Evolutionary conservation across 2,888 invertebrate genomes (phyloP).

Genomic region (Tachina grossa): DNA sequence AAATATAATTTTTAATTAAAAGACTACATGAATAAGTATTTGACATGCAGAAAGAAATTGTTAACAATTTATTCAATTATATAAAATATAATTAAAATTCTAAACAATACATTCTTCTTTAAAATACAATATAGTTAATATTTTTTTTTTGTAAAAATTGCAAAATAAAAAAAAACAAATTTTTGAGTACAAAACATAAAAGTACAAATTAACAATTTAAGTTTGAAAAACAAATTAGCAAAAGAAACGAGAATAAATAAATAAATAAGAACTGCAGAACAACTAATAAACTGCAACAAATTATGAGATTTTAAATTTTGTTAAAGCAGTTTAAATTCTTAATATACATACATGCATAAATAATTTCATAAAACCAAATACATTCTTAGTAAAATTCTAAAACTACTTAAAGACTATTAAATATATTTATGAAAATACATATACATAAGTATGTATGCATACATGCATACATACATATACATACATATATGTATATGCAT

Average conservation of each 20-base stretch:
- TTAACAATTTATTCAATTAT: slow-evolving; percentile 55
- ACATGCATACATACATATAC: no score
- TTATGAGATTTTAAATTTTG: slow-evolving; percentile 48
- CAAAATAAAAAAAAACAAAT: slow-evolving; percentile 58
- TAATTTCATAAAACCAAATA: slow-evolving; percentile 50
- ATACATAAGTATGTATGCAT: no score
- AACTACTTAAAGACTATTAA: slow-evolving; percentile 68
- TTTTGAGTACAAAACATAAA: slow-evolving; percentile 79
- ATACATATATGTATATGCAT: slow-evolving; percentile 30
- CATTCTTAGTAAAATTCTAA: slow-evolving; percentile 69
- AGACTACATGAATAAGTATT: slow-evolving; percentile 27
- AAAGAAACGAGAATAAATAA: slow-evolving; percentile 21
- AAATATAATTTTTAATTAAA: slow-evolving; percentile 43
- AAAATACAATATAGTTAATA: slow-evolving; percentile 66
- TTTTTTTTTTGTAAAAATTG: slow-evolving; percentile 43
- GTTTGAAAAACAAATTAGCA: slow-evolving; percentile 72
- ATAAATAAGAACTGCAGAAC: slow-evolving; percentile 40
- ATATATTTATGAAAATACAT: slow-evolving; percentile 9
- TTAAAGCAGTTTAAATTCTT: slow-evolving; percentile 55
- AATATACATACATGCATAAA: slow-evolving; percentile 8
- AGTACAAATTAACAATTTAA: slow-evolving; percentile 80
- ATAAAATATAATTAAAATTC: slow-evolving; percentile 71
- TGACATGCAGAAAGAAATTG: slow-evolving; percentile 21
- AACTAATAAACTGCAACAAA: slow-evolving; percentile 56
- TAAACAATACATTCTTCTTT: slow-evolving; percentile 41